A percentile compares a stretch with the other conserved stretches of the same genome.
Evolutionary conservation across 2,797 vertebrate species (phyloP).

Genomic region (Rhynchonycteris naso): DNA sequence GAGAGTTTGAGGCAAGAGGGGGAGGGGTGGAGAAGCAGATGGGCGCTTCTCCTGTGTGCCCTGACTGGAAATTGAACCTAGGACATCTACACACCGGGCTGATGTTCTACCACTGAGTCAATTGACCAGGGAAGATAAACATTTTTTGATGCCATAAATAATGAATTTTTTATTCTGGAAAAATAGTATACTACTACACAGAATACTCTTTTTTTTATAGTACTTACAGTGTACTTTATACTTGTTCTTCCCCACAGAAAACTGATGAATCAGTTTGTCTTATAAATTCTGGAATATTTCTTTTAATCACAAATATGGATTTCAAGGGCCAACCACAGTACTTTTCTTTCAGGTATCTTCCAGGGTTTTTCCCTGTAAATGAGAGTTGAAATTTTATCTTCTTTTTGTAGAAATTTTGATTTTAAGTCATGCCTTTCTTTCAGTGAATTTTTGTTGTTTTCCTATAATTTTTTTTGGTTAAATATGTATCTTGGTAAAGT

Average conservation of each 20-base stretch:
- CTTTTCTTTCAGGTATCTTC: background rate
- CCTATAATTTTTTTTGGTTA: conserved; percentile 36
- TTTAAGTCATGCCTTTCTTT: conserved; percentile 34
- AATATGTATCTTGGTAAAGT: background rate
- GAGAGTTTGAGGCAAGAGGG: too few species aligned
- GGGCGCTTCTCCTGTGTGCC: too few species aligned
- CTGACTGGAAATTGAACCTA: too few species aligned
- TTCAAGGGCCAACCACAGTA: background rate
- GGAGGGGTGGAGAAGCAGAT: too few species aligned
- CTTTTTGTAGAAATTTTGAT: conserved; percentile 32
- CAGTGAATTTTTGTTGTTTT: background rate
- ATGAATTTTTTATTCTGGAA: background rate
- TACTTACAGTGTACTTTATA: background rate
- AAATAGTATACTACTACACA: background rate
- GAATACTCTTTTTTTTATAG: background rate
- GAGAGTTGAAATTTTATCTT: conserved; percentile 10
- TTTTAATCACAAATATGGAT: background rate
- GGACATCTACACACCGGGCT: too few species aligned
- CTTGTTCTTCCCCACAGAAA: background rate
- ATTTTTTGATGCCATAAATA: background rate
- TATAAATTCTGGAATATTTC: background rate
- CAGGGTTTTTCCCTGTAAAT: background rate
- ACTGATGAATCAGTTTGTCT: background rate
- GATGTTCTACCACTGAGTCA: too few species aligned
- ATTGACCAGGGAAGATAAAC: background rate